Base-by-base conservation (phyloP, 2,113 vertebrate genomes). In the Melospiza melodia region DNA sequence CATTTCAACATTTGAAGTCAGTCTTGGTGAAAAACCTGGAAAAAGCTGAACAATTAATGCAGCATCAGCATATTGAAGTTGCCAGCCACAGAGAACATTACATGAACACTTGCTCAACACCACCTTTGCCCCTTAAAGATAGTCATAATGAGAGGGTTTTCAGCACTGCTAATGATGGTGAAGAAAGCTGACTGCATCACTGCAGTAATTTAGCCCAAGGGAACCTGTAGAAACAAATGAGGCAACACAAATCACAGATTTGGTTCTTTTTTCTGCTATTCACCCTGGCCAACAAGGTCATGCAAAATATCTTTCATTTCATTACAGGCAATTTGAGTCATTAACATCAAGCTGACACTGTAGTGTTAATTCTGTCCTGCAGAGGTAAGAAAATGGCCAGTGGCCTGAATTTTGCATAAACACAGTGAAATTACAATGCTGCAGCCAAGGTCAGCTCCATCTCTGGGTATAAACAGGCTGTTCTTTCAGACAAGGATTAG, bases 141-240 rank as follows among this genome's bases (percentile, higher is more conserved):
- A 68, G 14, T 28, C 10, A 55, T 39, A 66, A 48, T 54, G 17
- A 67, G 46, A 54, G 18, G 3, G 33, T 93, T 92, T 89, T 67
- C 52, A 92, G 65, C 24, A 28, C 80, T 43, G 15, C 17, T 92
- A 65, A 69, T 44, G 37, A 62, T 33, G 24, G 20, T 4, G 43
- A 84, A 77, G 66, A 90, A 87, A 91, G 46, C 33, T 84, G 65
- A 62, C 44, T 78, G 51, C 24, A 77, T 46, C 35, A 46, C 12
- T 33, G 43, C 20, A n/a, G 24, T 71, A 76, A 75, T 55, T 90
- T 59, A 86, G 51, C 55, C 74, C 63, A 74, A 74, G 39, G 37
- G 37, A 87, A 58, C 15, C n/a, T 54, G 83, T 24, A 67, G 72
- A 84, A 90, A 84, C 52, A 96, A 96, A 93, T 72, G 71, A 86